Evolutionary conservation across 1,140 invertebrate species (phyloP).

Genomic region (Caenorhabditis remanei): DNA sequence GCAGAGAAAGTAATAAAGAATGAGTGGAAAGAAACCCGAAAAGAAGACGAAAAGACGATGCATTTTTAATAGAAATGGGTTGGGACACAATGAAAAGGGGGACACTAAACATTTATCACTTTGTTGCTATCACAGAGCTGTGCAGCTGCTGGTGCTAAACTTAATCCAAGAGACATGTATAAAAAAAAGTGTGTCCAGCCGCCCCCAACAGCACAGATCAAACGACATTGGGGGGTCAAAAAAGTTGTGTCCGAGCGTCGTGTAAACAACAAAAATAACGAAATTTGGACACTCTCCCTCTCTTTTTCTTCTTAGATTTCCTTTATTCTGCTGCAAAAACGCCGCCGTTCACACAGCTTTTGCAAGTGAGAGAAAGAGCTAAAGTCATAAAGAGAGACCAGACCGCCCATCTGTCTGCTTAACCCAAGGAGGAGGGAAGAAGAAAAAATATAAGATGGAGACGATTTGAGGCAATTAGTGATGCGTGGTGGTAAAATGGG

Average conservation of each 20-base stretch:
- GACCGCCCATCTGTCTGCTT: background rate
- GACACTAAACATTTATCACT: conserved; percentile 10
- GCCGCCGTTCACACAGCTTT: background rate
- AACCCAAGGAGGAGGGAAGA: background rate
- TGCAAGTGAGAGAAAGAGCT: conserved; percentile 9
- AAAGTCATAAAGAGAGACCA: conserved; percentile 32
- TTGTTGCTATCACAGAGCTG: background rate
- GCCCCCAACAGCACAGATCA: no score
- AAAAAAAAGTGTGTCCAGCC: no score
- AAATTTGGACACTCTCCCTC: no score
- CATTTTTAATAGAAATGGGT: conserved; percentile 20
- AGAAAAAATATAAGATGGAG: no score
- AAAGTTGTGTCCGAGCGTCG: no score
- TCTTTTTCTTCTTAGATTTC: no score
- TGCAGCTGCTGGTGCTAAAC: background rate
- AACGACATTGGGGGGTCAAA: no score
- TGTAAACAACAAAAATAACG: no score
- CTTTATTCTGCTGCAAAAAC: no score
- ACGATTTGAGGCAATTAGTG: background rate
- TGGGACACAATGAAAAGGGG: background rate
- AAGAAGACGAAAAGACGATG: background rate
- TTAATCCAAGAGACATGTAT: no score
- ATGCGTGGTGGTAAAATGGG: no score
- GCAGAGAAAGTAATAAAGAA: conserved; percentile 39
- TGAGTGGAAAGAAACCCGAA: background rate